Percentiles rank a stretch among this genome's conserved stretches.
Conservation (phyloP, 2,797 vertebrate genomes). For the Limosa lapponica region DNA sequence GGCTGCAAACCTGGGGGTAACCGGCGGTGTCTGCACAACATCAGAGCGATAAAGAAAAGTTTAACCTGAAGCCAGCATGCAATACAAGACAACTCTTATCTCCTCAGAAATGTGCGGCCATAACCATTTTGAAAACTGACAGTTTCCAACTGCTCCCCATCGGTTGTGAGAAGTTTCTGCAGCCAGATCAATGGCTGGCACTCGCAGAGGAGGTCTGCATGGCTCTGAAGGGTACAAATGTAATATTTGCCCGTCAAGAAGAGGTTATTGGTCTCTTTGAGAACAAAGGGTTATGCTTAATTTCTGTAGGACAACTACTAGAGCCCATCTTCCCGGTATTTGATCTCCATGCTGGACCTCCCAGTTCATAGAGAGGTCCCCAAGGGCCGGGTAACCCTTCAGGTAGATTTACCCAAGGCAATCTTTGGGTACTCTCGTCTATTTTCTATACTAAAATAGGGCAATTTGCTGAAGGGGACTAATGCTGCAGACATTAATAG, state of each 20-base stretch:
- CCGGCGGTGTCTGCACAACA: neutral
- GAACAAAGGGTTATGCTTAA: neutral
- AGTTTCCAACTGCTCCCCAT: neutral
- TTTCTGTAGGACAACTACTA: neutral
- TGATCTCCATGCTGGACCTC: neutral
- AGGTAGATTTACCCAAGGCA: neutral
- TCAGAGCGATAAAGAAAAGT: neutral
- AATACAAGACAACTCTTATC: neutral
- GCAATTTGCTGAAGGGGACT: neutral
- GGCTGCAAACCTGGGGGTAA: constrained; percentile 19
- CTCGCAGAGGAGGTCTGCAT: neutral
- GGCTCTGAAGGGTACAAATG: neutral
- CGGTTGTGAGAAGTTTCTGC: neutral
- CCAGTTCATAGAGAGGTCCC: neutral
- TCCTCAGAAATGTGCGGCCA: neutral
- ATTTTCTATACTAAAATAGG: neutral
- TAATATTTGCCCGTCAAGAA: neutral
- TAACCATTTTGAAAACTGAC: neutral
- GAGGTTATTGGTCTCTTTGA: neutral
- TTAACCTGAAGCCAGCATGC: constrained; percentile 25
- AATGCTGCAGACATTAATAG: neutral
- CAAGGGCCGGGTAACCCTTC: neutral
- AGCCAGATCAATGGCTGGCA: neutral
- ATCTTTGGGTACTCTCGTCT: neutral
- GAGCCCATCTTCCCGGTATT: neutral